Evolutionary conservation across 1,140 invertebrate species (phyloP).

Genomic region (Sitophilus oryzae): DNA sequence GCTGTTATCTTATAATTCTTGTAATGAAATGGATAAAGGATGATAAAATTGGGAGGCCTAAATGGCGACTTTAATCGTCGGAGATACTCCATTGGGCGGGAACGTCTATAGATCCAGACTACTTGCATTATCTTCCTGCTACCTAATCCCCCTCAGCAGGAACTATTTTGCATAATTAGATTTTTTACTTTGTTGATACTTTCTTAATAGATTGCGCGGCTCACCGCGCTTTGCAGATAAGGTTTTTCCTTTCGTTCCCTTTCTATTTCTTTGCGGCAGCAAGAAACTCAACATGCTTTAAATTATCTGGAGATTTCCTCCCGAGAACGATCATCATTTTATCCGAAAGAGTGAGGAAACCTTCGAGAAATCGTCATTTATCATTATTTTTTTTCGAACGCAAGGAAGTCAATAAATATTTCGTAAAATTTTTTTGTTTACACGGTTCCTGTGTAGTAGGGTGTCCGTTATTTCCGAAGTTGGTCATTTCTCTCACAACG

Average conservation of each 20-base stretch:
- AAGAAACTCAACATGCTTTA: neutral
- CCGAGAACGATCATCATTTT: neutral
- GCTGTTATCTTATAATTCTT: neutral
- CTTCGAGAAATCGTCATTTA: neutral
- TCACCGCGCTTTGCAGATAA: neutral
- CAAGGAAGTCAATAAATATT: neutral
- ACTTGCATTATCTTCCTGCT: conserved; percentile 4
- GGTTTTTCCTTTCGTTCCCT: neutral
- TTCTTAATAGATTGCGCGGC: conserved; percentile 4
- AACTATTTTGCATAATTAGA: conserved; percentile 7
- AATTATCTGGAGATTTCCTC: neutral
- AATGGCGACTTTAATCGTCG: neutral
- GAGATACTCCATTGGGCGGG: neutral
- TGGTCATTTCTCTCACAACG: too few species aligned
- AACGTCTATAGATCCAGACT: neutral
- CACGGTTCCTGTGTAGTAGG: too few species aligned
- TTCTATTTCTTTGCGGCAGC: neutral
- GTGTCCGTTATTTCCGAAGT: too few species aligned
- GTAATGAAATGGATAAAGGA: neutral
- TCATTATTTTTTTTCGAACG: neutral
- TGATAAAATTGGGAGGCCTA: neutral
- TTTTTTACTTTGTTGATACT: conserved; percentile 8
- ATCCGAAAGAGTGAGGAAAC: neutral
- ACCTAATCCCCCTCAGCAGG: neutral
- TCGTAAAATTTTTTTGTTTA: too few species aligned